Evolutionary conservation across 2,113 vertebrate genomes (phyloP).

Genomic region (Cyphomyrus plagiostoma): DNA sequence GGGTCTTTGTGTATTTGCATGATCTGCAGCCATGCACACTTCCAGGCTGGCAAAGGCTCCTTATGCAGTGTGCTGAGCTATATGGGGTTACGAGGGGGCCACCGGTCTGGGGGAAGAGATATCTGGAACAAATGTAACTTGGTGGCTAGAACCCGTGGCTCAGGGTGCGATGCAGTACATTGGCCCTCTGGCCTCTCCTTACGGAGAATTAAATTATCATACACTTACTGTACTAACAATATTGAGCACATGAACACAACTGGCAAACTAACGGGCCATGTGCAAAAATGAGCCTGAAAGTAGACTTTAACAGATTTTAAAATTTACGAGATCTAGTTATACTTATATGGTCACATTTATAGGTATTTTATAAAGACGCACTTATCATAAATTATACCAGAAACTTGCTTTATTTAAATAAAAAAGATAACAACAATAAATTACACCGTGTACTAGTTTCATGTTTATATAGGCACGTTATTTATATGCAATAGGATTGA

Average conservation of each 20-base stretch:
- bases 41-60: constrained; percentile 15
- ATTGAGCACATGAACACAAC: background rate
- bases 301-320: background rate
- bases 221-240: background rate
- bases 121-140: background rate
- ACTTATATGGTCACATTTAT: background rate
- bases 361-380: background rate
- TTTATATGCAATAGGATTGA: background rate
- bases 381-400: background rate
- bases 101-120: constrained; percentile 20
- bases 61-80: background rate
- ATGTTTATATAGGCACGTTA: background rate
- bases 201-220: background rate
- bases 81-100: background rate
- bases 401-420: background rate
- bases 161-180: background rate
- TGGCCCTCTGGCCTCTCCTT: background rate
- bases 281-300: background rate
- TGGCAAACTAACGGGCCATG: background rate
- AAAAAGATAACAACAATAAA: background rate
- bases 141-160: background rate
- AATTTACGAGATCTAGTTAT: background rate
- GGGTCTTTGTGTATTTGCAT: background rate
- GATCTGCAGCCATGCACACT: constrained; percentile 13
- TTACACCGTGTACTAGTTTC: background rate